Conservation (phyloP, 2,113 vertebrate species). For the Tachysurus fulvidraco region DNA sequence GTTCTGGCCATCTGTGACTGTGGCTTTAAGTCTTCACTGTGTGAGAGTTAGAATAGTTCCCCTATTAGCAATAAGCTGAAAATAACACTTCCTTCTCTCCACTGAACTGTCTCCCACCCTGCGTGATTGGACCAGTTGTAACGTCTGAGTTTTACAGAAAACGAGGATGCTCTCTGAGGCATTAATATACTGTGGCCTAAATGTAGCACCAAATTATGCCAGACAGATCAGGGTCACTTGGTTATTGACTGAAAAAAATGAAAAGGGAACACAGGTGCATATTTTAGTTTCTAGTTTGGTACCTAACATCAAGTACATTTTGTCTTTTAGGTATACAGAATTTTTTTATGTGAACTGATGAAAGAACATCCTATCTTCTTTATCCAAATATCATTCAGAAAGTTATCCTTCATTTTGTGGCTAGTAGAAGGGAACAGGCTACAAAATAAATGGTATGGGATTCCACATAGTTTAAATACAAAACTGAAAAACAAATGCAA, state of each 20-base stretch:
- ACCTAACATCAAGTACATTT: background rate
- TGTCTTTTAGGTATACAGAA: background rate
- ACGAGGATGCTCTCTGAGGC: background rate
- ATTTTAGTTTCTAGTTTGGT: constrained; percentile 18
- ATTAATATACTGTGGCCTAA: constrained; percentile 12
- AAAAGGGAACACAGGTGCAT: background rate
- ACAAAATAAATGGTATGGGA: background rate
- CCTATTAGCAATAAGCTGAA: constrained; percentile 19
- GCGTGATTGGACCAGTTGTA: background rate
- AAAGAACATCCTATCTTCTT: background rate
- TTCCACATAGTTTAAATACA: background rate
- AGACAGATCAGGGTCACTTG: constrained; percentile 36
- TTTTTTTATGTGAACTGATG: background rate
- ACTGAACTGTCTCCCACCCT: constrained; percentile 19
- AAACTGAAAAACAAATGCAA: background rate
- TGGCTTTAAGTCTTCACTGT: constrained; percentile 4
- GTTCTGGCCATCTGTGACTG: constrained; percentile 12
- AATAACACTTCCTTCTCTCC: constrained; percentile 5
- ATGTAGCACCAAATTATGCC: constrained; percentile 16
- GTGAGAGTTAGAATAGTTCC: constrained; percentile 17
- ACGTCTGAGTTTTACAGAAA: background rate
- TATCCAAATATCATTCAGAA: background rate
- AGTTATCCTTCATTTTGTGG: background rate
- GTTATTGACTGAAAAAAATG: constrained; percentile 8
- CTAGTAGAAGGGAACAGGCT: background rate